These are phyloP conservation scores for Ectropis grisescens DNA, from an alignment of 1,140 invertebrate species.

Conservation along the genomic window DNA sequence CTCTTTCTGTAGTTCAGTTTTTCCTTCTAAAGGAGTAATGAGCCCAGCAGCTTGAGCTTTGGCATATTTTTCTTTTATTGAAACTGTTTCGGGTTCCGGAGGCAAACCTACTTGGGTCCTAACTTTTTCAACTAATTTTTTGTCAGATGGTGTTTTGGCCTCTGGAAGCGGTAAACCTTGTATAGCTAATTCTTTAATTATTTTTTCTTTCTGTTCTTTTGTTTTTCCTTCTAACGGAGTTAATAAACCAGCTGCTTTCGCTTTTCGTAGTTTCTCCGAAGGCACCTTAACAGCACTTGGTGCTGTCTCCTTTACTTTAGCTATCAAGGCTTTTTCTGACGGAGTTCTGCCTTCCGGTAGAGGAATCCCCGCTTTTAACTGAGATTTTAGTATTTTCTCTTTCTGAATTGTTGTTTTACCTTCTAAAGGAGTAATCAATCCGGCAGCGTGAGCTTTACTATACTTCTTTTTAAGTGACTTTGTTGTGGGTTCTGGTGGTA, in stretches of 20 bases:
- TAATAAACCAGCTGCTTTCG: conserved; percentile 16
- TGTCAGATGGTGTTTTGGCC: conserved; percentile 22
- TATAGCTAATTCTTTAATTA: conserved; percentile 16
- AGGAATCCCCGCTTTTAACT: conserved; percentile 22
- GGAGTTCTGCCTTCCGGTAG: conserved; percentile 20
- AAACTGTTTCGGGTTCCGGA: too few species aligned
- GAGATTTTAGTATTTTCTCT: conserved; percentile 15
- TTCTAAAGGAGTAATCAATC: conserved; percentile 15
- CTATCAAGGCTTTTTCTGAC: conserved; percentile 23
- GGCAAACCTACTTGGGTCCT: conserved; percentile 16
- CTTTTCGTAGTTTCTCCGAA: conserved; percentile 12
- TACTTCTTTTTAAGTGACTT: conserved; percentile 2
- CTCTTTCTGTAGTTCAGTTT: conserved; percentile 23
- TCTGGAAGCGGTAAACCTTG: conserved; percentile 25
- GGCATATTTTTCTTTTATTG: conserved; percentile 17
- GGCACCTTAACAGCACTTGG: not conserved
- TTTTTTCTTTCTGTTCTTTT: conserved; percentile 24
- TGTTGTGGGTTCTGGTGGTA: conserved; percentile 10
- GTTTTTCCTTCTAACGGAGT: conserved; percentile 24
- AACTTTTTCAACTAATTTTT: conserved; percentile 13
- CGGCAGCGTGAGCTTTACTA: conserved; percentile 12
- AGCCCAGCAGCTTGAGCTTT: conserved; percentile 13
- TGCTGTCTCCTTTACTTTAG: conserved; percentile 10
- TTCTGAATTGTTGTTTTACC: conserved; percentile 18
- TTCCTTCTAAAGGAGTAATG: conserved; percentile 20